phyloP scores from a whole-genome alignment of 2,888 invertebrate genomes.

The Tenthredo amoena region DNA sequence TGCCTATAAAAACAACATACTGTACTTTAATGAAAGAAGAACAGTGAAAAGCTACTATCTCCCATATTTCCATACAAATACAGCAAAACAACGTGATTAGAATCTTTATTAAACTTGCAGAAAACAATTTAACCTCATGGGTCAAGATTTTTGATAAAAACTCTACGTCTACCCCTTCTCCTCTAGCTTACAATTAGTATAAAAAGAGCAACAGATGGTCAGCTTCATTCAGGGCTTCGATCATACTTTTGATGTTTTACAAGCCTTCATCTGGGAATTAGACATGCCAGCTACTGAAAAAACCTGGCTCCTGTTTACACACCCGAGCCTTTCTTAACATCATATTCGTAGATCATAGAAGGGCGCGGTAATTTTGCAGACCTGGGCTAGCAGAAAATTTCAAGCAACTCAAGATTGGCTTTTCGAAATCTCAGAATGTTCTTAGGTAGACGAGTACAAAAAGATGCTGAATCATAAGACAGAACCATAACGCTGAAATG shows the following conservation, averaged over 20 bases:
- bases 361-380: background rate
- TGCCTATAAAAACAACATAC: background rate
- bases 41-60: background rate
- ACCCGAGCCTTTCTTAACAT: background rate
- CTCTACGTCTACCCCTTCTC: background rate
- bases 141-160: background rate
- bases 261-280: background rate
- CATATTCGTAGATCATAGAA: background rate
- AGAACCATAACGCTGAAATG: background rate
- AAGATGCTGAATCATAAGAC: background rate
- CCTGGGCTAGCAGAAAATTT: background rate
- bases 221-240: background rate
- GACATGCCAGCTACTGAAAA: background rate
- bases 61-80: background rate
- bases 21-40: background rate
- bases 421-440: background rate
- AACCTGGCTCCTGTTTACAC: background rate
- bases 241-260: background rate
- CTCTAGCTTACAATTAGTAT: background rate
- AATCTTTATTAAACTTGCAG: background rate
- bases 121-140: background rate
- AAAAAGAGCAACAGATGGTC: conserved; percentile 17
- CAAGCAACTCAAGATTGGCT: background rate
- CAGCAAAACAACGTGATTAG: background rate
- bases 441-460: background rate